phyloP scores from a whole-genome alignment of 2,888 invertebrate genomes.

The Pseudeuparius sepicola region DNA sequence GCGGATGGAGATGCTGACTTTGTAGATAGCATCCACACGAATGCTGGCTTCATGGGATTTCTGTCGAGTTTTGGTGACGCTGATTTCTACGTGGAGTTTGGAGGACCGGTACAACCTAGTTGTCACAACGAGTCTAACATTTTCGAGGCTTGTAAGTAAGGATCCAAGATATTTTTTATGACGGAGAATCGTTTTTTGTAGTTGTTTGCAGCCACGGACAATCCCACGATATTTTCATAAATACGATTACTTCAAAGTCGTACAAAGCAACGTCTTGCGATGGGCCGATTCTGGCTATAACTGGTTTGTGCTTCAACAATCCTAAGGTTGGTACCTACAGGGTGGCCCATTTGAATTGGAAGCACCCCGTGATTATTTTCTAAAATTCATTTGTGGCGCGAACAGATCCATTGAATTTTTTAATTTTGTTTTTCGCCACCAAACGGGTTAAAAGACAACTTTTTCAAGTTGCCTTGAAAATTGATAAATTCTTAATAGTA shows the following conservation, averaged over 20 bases:
- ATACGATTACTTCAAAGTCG: constrained; percentile 21
- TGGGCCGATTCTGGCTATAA: constrained; percentile 18
- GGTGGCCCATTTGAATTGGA: no score
- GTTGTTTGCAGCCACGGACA: constrained; percentile 25
- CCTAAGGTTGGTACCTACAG: no score
- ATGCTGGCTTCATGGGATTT: constrained; percentile 26
- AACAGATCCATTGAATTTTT: no score
- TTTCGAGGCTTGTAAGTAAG: constrained; percentile 23
- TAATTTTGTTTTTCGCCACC: no score
- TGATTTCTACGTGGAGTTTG: constrained; percentile 25
- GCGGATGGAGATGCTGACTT: constrained; percentile 21
- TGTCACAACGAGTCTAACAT: constrained; percentile 22
- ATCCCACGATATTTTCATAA: constrained; percentile 21
- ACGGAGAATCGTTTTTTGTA: no score
- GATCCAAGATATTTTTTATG: no score
- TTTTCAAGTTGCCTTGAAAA: no score
- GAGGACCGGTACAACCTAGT: constrained; percentile 24
- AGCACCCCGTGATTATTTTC: no score
- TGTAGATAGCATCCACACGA: constrained; percentile 26
- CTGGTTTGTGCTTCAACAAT: constrained; percentile 21
- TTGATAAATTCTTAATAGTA: no score
- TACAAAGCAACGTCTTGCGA: constrained; percentile 22
- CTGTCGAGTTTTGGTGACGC: constrained; percentile 18
- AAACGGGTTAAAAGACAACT: no score
- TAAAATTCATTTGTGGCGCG: no score